Conservation (phyloP, 1,140 invertebrate species). For the Brachionus rubens region DNA sequence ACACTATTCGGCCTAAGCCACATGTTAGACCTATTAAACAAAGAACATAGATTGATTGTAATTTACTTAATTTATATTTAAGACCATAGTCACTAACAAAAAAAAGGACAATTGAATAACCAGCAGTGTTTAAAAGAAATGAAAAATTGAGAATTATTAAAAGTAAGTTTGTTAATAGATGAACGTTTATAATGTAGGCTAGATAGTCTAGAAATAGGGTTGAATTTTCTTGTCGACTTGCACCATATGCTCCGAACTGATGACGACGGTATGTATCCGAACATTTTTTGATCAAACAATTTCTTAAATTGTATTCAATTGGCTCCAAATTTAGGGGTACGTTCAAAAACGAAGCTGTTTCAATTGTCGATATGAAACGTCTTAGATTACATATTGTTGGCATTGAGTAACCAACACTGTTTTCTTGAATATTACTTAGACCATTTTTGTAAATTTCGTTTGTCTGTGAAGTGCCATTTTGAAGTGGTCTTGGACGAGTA, state of each 20-base stretch:
- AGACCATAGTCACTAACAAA: not conserved
- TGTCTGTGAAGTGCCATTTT: no score
- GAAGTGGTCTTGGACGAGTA: not conserved
- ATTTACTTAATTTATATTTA: not conserved
- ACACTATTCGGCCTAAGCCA: conserved; percentile 20
- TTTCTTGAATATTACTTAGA: not conserved
- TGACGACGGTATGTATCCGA: not conserved
- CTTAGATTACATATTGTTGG: not conserved
- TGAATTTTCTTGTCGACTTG: not conserved
- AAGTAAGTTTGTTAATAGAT: not conserved
- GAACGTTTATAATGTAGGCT: not conserved
- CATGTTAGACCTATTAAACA: conserved; percentile 15
- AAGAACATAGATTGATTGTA: conserved; percentile 20
- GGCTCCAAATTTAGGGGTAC: conserved; percentile 23
- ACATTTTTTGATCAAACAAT: conserved; percentile 28
- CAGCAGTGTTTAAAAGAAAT: not conserved
- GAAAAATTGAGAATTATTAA: conserved; percentile 34
- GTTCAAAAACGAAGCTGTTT: conserved; percentile 22
- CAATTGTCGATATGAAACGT: conserved; percentile 30
- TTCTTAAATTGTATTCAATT: conserved; percentile 39
- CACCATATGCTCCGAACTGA: no score
- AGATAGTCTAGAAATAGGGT: conserved; percentile 26
- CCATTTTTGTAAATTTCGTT: not conserved
- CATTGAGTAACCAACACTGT: conserved; percentile 24
- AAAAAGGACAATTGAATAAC: not conserved